Conservation (phyloP, 1,140 invertebrate genomes). For the Pseudomyrmex flavicornis region DNA sequence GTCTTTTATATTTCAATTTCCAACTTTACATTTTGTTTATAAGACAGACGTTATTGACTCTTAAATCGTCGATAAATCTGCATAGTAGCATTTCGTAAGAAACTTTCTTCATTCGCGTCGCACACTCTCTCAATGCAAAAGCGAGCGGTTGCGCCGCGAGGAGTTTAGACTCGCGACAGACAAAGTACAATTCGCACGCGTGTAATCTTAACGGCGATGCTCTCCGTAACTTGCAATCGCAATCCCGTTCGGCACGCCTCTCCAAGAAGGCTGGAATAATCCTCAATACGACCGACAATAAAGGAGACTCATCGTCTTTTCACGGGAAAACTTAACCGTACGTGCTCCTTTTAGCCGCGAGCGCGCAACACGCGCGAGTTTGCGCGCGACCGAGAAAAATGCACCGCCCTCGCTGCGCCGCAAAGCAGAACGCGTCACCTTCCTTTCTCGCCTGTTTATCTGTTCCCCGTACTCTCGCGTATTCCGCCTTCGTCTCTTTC, state of each 20-base stretch:
- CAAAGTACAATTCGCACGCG: constrained; percentile 6
- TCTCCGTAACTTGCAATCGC: background rate
- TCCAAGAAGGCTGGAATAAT: constrained; percentile 18
- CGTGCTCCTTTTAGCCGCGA: constrained; percentile 24
- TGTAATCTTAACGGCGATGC: background rate
- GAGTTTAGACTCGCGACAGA: background rate
- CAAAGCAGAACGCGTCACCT: constrained; percentile 18
- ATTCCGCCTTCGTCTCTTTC: constrained; percentile 13
- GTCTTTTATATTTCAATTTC: no score
- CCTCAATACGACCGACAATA: background rate
- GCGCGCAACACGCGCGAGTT: background rate
- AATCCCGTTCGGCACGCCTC: background rate
- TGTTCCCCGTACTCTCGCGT: constrained; percentile 41
- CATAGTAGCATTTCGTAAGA: no score
- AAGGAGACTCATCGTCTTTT: background rate
- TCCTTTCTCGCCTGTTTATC: constrained; percentile 40
- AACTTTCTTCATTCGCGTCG: no score
- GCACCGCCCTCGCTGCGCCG: background rate
- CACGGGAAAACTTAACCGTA: background rate
- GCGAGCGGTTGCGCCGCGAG: no score
- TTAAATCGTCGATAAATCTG: no score
- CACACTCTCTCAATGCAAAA: no score
- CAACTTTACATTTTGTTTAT: no score
- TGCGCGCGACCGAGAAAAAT: background rate
- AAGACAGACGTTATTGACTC: no score